phyloP scores from a whole-genome alignment of 1,140 invertebrate species.

The Drosophila ambigua region DNA sequence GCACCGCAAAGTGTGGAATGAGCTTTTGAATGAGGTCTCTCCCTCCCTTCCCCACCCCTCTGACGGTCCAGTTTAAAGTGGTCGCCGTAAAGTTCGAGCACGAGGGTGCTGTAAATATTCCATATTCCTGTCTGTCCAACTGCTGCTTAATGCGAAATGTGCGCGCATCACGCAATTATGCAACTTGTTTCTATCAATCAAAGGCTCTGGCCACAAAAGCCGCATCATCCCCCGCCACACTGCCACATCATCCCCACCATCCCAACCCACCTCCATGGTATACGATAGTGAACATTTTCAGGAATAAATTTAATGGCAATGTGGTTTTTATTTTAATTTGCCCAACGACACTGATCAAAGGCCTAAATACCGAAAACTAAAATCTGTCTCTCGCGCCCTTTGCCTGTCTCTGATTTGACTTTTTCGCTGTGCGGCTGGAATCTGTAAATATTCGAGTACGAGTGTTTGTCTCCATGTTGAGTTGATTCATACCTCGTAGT shows the following conservation, averaged over 20 bases:
- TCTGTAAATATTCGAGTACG: constrained; percentile 29
- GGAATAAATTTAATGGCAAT: constrained; percentile 69
- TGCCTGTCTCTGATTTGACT: constrained; percentile 19
- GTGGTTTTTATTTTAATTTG: constrained; percentile 78
- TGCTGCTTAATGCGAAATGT: constrained; percentile 21
- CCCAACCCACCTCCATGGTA: neutral
- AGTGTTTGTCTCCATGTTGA: constrained; percentile 4
- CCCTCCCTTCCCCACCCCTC: neutral
- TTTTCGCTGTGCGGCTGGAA: constrained; percentile 25
- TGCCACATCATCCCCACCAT: neutral
- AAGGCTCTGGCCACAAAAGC: constrained; percentile 63
- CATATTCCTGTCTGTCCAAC: constrained; percentile 7
- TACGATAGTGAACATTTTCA: constrained; percentile 21
- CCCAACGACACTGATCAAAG: constrained; percentile 53
- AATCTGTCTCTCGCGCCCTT: constrained; percentile 14
- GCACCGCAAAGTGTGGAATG: constrained; percentile 16
- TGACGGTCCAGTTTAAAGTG: constrained; percentile 31
- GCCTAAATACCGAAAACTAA: constrained; percentile 45
- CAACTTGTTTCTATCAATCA: constrained; percentile 75
- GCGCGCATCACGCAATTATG: constrained; percentile 45
- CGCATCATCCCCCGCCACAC: constrained; percentile 24
- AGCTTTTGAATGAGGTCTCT: neutral
- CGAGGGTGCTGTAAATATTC: constrained; percentile 24
- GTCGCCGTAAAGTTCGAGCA: constrained; percentile 5
- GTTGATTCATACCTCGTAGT: neutral